These are phyloP conservation scores for Ptycholaimellus sp. DNA, from an alignment of 2,888 invertebrate genomes.

Conservation along the genomic window DNA sequence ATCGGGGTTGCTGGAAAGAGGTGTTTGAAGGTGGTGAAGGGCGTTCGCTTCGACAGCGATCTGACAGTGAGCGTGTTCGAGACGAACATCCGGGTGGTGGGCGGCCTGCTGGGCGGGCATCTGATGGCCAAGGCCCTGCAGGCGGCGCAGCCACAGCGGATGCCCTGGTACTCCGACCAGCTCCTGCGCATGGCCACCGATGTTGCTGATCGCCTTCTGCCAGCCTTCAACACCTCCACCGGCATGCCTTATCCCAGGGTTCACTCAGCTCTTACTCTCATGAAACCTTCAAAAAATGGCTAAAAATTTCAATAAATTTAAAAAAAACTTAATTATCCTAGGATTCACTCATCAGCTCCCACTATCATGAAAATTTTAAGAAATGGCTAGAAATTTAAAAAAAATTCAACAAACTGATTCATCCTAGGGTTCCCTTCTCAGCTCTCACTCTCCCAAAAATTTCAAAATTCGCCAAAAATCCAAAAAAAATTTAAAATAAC, in stretches of 20 bases:
- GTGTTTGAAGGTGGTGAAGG: background rate
- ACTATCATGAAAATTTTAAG: too few species aligned
- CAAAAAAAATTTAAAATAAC: background rate
- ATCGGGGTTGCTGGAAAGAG: background rate
- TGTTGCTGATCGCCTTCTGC: slow-evolving; percentile 63
- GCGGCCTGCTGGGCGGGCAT: slow-evolving; percentile 51
- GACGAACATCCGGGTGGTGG: slow-evolving; percentile 88
- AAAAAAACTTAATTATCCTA: too few species aligned
- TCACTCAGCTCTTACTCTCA: too few species aligned
- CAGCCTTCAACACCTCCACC: slow-evolving; percentile 92
- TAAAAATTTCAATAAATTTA: background rate
- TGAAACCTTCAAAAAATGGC: slow-evolving; percentile 10
- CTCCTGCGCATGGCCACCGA: slow-evolving; percentile 68
- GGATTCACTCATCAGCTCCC: background rate
- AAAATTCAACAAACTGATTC: too few species aligned
- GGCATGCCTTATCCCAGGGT: slow-evolving; percentile 90
- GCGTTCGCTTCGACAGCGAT: slow-evolving; percentile 57
- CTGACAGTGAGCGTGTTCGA: slow-evolving; percentile 90
- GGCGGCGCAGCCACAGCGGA: slow-evolving; percentile 35
- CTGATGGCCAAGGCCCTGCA: slow-evolving; percentile 58
- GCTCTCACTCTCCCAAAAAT: background rate
- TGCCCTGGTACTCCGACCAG: slow-evolving; percentile 44
- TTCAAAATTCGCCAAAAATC: background rate
- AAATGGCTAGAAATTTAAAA: too few species aligned
- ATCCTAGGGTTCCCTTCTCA: too few species aligned